A percentile compares a stretch with the other conserved stretches of the same genome.
Evolutionary conservation across 2,888 invertebrate species (phyloP).

Genomic region (Drosophila paucipuncta): DNA sequence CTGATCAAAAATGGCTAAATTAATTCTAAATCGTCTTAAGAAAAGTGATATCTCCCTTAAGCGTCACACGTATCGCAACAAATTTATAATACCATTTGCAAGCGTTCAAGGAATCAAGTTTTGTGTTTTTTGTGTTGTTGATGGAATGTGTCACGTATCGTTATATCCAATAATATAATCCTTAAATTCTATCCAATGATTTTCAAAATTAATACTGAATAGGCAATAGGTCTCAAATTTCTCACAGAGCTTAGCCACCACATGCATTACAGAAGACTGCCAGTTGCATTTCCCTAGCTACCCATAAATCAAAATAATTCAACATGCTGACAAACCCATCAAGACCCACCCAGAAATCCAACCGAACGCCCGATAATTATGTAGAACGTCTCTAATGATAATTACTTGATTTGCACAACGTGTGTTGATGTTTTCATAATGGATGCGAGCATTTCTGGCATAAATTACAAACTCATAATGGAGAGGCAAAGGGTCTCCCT

Average conservation of each 20-base stretch:
- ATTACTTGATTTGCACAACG: slow-evolving; percentile 80
- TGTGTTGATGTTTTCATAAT: slow-evolving; percentile 78
- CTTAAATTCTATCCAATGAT: not conserved
- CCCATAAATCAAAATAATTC: slow-evolving; percentile 56
- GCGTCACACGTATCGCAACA: not conserved
- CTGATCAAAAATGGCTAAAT: not conserved
- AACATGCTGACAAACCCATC: slow-evolving; percentile 46
- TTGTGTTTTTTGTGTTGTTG: not conserved
- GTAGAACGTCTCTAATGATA: slow-evolving; percentile 68
- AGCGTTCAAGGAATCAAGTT: not conserved
- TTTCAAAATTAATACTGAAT: not conserved
- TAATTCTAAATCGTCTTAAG: not conserved
- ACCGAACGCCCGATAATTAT: slow-evolving; percentile 68
- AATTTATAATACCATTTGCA: not conserved
- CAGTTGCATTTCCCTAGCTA: slow-evolving; percentile 32
- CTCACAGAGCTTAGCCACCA: slow-evolving; percentile 43
- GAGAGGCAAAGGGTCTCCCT: slow-evolving; percentile 34
- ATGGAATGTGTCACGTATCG: slow-evolving; percentile 1
- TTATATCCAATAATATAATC: not conserved
- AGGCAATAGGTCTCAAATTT: slow-evolving; percentile 34
- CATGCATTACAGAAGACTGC: slow-evolving; percentile 16
- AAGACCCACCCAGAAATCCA: slow-evolving; percentile 39
- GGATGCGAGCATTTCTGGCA: slow-evolving; percentile 53
- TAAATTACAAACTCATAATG: slow-evolving; percentile 70
- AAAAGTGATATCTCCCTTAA: not conserved